These are phyloP conservation scores for Holocentrus rufus DNA, from an alignment of 2,797 vertebrate species.

Conservation along the genomic window DNA sequence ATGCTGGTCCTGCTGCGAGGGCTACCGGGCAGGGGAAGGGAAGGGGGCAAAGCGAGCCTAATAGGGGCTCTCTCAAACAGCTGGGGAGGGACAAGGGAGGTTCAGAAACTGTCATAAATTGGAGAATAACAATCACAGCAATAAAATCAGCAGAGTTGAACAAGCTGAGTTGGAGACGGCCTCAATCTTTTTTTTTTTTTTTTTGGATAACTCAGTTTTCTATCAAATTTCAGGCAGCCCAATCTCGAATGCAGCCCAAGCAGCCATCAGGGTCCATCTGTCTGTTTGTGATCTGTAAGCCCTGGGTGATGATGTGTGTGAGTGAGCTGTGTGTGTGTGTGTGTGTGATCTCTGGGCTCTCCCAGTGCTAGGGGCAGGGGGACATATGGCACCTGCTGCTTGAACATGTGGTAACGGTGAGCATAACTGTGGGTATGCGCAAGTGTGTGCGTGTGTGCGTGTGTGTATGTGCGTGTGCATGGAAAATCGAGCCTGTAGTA, in stretches of 20 bases:
- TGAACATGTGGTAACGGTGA: conserved; percentile 72
- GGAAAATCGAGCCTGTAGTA: conserved; percentile 36
- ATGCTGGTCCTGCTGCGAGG: conserved; percentile 52
- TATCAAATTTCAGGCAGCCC: conserved; percentile 32
- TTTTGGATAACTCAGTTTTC: conserved; percentile 8
- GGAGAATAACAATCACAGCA: conserved; percentile 33
- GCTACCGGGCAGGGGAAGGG: conserved; percentile 51
- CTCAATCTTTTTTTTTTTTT: neutral
- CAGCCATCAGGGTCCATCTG: conserved; percentile 70
- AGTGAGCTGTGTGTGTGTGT: conserved; percentile 73
- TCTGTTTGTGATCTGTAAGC: conserved; percentile 70
- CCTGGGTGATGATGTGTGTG: conserved; percentile 73
- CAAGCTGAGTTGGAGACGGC: neutral
- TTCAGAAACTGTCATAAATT: conserved; percentile 26
- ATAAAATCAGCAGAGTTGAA: conserved; percentile 8
- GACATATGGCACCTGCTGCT: conserved; percentile 80
- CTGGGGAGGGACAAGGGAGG: conserved; percentile 58
- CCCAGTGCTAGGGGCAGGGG: conserved; percentile 61
- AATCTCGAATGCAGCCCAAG: conserved; percentile 45
- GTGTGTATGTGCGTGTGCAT: neutral
- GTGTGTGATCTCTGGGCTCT: conserved; percentile 73
- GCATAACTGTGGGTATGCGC: conserved; percentile 40
- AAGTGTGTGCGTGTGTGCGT: conserved; percentile 10
- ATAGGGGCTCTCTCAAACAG: conserved; percentile 75
- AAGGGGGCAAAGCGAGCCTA: conserved; percentile 49